Conservation (phyloP, 2,113 vertebrate species). For the Opisthocomus hoazin region DNA sequence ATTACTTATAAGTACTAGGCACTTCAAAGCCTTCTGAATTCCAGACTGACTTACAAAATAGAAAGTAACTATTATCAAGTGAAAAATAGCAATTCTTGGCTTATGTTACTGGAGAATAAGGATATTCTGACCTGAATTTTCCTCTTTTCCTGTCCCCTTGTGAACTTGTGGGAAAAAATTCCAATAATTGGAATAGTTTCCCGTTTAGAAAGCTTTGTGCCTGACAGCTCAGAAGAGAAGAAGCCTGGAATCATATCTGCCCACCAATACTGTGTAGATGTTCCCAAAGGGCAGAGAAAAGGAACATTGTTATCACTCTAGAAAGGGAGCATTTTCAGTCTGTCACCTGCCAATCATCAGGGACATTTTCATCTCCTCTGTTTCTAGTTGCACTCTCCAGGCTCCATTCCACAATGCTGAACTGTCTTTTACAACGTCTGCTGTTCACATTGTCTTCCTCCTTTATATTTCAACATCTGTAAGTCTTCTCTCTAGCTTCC, state of each 20-base stretch:
- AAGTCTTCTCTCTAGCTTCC: neutral
- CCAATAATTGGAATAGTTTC: neutral
- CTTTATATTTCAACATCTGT: neutral
- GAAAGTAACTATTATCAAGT: neutral
- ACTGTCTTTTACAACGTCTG: neutral
- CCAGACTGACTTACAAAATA: neutral
- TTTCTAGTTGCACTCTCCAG: neutral
- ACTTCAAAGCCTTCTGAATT: neutral
- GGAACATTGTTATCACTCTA: neutral
- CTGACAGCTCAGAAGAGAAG: neutral
- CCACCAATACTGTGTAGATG: neutral
- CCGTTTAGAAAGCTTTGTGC: neutral
- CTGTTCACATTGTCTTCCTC: neutral
- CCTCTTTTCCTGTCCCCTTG: neutral
- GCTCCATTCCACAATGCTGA: neutral
- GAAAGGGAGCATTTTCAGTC: neutral
- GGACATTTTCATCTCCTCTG: neutral
- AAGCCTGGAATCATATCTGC: neutral
- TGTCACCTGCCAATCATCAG: neutral
- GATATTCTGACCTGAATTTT: neutral
- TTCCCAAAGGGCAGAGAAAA: neutral
- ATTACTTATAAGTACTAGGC: neutral
- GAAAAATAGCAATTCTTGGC: neutral
- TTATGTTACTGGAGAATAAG: neutral
- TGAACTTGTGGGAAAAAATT: neutral